These are phyloP conservation scores for Brachionus koreanus DNA, from an alignment of 1,140 invertebrate genomes.

Conservation along the genomic window DNA sequence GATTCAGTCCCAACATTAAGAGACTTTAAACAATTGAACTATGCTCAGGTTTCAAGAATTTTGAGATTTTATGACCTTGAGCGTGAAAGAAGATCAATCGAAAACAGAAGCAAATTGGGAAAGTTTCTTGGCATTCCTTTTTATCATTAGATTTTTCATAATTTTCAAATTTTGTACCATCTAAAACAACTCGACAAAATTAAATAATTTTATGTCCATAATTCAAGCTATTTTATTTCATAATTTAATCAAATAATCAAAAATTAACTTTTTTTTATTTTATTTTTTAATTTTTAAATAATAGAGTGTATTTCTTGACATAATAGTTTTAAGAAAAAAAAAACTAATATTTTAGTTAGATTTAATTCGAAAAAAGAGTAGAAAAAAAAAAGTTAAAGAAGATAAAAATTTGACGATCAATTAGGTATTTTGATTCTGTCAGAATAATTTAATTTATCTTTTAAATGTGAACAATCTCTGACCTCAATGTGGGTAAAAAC, in stretches of 20 bases:
- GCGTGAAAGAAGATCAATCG: no score
- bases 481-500: background rate
- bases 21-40: no score
- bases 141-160: no score
- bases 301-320: background rate
- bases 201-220: no score
- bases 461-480: background rate
- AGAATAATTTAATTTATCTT: background rate
- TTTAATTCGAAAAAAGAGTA: background rate
- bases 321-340: background rate
- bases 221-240: no score
- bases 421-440: background rate
- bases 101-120: no score
- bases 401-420: background rate
- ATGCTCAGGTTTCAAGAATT: no score
- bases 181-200: no score
- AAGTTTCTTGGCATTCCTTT: no score
- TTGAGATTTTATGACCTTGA: no score
- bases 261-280: slow-evolving; percentile 7
- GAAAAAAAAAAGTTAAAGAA: background rate
- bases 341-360: background rate
- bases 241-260: background rate
- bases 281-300: background rate
- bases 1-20: no score
- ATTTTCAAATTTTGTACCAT: no score